phyloP scores from a whole-genome alignment of 2,888 invertebrate species.

The Odontothrips loti region DNA sequence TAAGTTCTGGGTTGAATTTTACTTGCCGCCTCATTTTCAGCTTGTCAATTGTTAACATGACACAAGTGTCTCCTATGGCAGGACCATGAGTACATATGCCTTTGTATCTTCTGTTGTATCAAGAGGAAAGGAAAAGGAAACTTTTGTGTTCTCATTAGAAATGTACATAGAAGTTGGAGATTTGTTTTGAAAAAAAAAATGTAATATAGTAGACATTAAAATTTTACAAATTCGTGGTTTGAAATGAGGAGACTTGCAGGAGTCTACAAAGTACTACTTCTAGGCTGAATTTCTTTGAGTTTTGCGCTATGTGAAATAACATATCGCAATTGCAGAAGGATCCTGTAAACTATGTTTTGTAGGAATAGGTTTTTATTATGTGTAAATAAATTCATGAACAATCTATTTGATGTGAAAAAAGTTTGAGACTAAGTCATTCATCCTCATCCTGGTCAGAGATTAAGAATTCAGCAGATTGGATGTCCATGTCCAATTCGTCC shows the following conservation, averaged over 20 bases:
- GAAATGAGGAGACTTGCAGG: background rate
- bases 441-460: background rate
- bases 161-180: background rate
- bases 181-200: background rate
- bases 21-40: background rate
- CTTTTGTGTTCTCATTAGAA: background rate
- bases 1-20: background rate
- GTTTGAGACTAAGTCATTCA: background rate
- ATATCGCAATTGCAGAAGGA: background rate
- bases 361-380: conserved; percentile 18
- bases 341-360: conserved; percentile 25
- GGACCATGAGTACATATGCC: background rate
- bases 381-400: conserved; percentile 16
- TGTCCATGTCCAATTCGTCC: too few species aligned
- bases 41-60: background rate
- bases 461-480: background rate
- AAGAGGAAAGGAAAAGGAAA: background rate
- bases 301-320: background rate
- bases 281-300: background rate
- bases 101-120: background rate
- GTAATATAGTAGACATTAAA: background rate
- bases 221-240: background rate
- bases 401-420: background rate
- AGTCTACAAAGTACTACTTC: background rate
- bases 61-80: background rate